Percentiles rank a stretch among this genome's conserved stretches.
Evolutionary conservation across 2,888 invertebrate genomes (phyloP).

Genomic region (Agriotes lineatus): DNA sequence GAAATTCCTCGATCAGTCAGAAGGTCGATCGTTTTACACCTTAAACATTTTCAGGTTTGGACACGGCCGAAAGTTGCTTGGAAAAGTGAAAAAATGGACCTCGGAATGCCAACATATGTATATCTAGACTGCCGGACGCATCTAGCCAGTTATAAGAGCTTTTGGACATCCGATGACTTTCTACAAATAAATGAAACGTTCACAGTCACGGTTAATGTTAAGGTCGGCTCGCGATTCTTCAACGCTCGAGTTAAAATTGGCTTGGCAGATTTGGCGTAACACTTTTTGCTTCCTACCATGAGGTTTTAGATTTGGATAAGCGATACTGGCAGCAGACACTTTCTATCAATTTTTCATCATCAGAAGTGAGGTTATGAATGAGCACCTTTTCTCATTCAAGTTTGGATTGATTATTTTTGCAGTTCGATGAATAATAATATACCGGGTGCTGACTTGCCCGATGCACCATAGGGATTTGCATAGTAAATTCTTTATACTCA

Average conservation of each 20-base stretch:
- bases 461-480: too few relatives aligned
- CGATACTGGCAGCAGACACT: not conserved
- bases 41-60: not conserved
- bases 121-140: not conserved
- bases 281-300: not conserved
- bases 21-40: not conserved
- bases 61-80: not conserved
- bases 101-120: not conserved
- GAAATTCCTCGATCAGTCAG: not conserved
- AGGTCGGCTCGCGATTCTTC: slow-evolving; percentile 8
- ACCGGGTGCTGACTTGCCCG: too few relatives aligned
- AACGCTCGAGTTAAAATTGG: slow-evolving; percentile 6
- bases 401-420: too few relatives aligned
- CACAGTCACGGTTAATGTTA: slow-evolving; percentile 22
- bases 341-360: not conserved
- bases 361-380: too few relatives aligned
- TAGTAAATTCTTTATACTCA: too few relatives aligned
- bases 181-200: slow-evolving; percentile 9
- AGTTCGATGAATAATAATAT: too few relatives aligned
- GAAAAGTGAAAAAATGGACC: slow-evolving; percentile 1
- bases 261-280: not conserved
- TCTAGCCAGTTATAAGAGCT: not conserved
- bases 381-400: too few relatives aligned
- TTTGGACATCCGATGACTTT: slow-evolving; percentile 10
- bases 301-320: not conserved